Conservation (phyloP, 2,797 vertebrate species). For the Distichodus sexfasciatus region DNA sequence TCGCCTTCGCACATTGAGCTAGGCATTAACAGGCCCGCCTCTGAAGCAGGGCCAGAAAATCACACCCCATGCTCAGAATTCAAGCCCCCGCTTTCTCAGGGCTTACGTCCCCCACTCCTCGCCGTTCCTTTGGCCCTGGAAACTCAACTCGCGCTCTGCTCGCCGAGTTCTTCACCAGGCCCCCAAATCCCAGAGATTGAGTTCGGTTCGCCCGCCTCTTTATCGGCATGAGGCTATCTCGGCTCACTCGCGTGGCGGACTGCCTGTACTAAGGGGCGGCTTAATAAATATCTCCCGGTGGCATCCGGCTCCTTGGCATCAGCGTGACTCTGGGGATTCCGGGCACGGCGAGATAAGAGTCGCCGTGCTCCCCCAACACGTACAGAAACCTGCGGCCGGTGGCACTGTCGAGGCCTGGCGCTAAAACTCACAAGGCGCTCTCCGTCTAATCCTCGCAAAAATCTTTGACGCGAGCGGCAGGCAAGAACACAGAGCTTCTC, state of each 20-base stretch:
- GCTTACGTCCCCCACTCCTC: not conserved
- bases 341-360: conserved; percentile 63
- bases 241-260: conserved; percentile 38
- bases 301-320: conserved; percentile 42
- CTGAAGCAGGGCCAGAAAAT: not conserved
- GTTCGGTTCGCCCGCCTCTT: conserved; percentile 24
- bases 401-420: conserved; percentile 55
- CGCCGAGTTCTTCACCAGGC: not conserved
- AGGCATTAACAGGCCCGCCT: not conserved
- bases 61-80: not conserved
- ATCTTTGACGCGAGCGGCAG: conserved; percentile 61
- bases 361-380: conserved; percentile 44
- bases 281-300: conserved; percentile 61
- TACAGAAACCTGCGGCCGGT: conserved; percentile 52
- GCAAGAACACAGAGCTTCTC: conserved; percentile 55
- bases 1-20: not conserved
- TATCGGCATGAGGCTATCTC: conserved; percentile 42
- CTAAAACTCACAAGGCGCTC: conserved; percentile 62
- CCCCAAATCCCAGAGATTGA: not conserved
- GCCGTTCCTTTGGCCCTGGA: not conserved
- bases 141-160: conserved; percentile 14
- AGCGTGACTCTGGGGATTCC: conserved; percentile 59
- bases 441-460: conserved; percentile 68
- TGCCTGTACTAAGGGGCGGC: conserved; percentile 49
- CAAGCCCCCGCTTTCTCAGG: not conserved